A percentile compares a stretch with the other conserved stretches of the same genome.
Conservation (phyloP, 2,888 invertebrate species). For the Colostygia pectinataria region DNA sequence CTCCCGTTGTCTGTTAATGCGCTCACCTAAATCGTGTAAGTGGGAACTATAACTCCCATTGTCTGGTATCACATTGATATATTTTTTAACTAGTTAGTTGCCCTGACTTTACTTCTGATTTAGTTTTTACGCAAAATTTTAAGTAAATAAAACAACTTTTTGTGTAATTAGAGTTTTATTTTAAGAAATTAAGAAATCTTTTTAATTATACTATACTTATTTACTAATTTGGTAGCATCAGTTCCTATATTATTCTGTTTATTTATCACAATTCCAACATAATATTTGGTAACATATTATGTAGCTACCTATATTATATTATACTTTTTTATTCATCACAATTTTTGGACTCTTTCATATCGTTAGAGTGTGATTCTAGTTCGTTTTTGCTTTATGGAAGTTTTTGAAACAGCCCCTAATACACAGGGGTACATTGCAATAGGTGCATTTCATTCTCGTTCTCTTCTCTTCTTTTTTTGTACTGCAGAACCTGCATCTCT, state of each 20-base stretch:
- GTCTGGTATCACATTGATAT: too few species aligned
- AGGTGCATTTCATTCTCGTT: constrained; percentile 31
- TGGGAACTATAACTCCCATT: too few species aligned
- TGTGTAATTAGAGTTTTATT: constrained; percentile 1
- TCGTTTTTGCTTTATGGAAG: constrained; percentile 8
- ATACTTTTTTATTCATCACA: constrained; percentile 1
- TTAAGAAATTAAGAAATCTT: constrained; percentile 1
- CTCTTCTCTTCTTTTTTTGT: constrained; percentile 26
- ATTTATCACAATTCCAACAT: too few species aligned
- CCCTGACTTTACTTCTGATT: too few species aligned
- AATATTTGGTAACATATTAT: not conserved
- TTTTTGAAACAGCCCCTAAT: constrained; percentile 14
- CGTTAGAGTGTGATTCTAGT: constrained; percentile 2
- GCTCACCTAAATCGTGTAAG: too few species aligned
- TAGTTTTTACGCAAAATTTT: constrained; percentile 4
- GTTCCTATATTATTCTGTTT: too few species aligned
- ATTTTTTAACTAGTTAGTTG: too few species aligned
- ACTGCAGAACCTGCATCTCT: constrained; percentile 28
- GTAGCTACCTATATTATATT: not conserved
- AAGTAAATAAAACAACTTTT: constrained; percentile 9
- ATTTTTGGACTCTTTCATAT: constrained; percentile 4
- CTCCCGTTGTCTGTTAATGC: too few species aligned
- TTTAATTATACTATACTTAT: constrained; percentile 1
- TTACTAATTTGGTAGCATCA: too few species aligned
- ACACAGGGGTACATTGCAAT: constrained; percentile 19